Percentiles rank a stretch among this genome's conserved stretches.
These are phyloP conservation scores for Lasioglossum oenotherae DNA, from an alignment of 2,888 invertebrate genomes.

Conservation along the genomic window DNA sequence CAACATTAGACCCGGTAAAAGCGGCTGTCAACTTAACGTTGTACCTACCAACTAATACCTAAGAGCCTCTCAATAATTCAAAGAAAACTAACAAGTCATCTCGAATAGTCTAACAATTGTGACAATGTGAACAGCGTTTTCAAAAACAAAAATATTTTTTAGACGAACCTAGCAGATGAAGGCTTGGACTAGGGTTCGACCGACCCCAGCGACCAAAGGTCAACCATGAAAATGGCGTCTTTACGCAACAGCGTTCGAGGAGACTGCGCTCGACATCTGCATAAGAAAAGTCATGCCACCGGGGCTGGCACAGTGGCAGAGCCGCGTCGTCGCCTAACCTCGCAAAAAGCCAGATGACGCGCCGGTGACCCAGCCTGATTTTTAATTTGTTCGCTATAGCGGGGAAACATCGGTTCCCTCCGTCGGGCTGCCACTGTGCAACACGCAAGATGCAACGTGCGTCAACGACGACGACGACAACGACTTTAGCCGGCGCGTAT, in stretches of 20 bases:
- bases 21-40: not conserved
- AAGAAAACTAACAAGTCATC: too few species aligned
- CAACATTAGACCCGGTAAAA: not conserved
- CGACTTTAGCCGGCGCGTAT: conserved; percentile 6
- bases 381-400: not conserved
- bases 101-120: not conserved
- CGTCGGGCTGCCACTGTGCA: not conserved
- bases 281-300: conserved; percentile 5
- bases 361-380: conserved; percentile 3
- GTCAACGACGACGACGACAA: not conserved
- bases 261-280: conserved; percentile 2
- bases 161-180: not conserved
- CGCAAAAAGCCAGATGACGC: conserved; percentile 8
- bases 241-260: not conserved
- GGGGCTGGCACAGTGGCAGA: not conserved
- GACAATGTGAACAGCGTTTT: not conserved
- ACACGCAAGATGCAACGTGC: not conserved
- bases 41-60: too few species aligned
- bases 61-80: too few species aligned
- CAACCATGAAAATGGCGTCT: not conserved
- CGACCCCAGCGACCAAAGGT: not conserved
- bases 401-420: not conserved
- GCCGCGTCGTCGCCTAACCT: not conserved
- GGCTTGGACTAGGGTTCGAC: not conserved
- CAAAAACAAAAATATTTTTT: not conserved